These are phyloP conservation scores for Zoroaster sp. DNA, from an alignment of 53 echinoderm and acorn worm genomes.

Conservation along the genomic window DNA sequence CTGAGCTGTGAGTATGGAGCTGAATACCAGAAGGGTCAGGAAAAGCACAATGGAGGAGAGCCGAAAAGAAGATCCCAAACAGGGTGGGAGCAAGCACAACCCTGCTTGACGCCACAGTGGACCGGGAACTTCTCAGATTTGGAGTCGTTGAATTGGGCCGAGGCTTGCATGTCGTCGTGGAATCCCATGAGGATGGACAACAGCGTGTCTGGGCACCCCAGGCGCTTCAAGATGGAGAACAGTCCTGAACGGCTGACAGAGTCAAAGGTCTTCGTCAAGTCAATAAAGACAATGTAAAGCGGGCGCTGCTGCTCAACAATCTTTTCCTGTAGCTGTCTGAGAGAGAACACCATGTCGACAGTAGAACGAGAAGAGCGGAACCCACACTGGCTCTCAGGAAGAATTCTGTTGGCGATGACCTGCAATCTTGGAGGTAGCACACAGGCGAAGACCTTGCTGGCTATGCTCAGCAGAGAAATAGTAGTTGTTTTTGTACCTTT, in stretches of 20 bases:
- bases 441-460: slow-evolving; percentile 1
- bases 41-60: too few species aligned
- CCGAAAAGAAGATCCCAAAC: too few species aligned
- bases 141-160: too few species aligned
- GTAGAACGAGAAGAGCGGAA: slow-evolving; percentile 12
- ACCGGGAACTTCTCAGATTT: too few species aligned
- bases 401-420: not conserved
- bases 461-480: slow-evolving; percentile 2
- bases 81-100: too few species aligned
- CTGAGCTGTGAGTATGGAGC: too few species aligned
- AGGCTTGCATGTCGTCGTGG: too few species aligned
- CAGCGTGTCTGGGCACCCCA: not conserved
- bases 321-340: slow-evolving; percentile 11
- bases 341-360: slow-evolving; percentile 7
- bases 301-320: not conserved
- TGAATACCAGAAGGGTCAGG: too few species aligned
- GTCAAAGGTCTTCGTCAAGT: slow-evolving; percentile 43
- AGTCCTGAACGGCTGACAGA: not conserved
- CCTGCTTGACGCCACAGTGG: too few species aligned
- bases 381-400: slow-evolving; percentile 21
- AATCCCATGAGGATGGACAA: not conserved
- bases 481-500: slow-evolving; percentile 7
- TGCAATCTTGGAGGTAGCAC: not conserved
- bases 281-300: slow-evolving; percentile 28
- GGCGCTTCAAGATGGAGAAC: slow-evolving; percentile 15